phyloP scores from a whole-genome alignment of 2,113 vertebrate genomes.

The Psammodynastes pulverulentus region DNA sequence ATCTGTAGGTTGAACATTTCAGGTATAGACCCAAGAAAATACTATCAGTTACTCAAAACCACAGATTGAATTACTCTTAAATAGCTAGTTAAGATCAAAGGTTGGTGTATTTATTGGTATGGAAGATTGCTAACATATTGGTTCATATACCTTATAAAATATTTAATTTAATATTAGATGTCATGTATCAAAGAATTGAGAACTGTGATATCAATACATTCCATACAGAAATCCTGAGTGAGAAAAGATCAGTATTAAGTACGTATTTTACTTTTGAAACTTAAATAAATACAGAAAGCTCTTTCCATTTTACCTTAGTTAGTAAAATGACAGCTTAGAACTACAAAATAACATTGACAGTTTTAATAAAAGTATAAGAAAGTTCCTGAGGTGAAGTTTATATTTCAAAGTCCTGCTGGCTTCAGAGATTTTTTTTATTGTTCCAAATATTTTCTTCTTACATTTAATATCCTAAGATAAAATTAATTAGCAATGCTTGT shows the following conservation, averaged over 20 bases:
- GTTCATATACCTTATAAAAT: not conserved
- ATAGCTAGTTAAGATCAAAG: not conserved
- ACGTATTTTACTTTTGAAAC: constrained; percentile 38
- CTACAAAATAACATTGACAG: constrained; percentile 20
- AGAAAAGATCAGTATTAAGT: constrained; percentile 24
- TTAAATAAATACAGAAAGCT: constrained; percentile 26
- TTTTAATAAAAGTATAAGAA: constrained; percentile 22
- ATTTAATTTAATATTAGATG: not conserved
- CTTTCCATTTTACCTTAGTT: constrained; percentile 31
- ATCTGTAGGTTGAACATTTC: not conserved
- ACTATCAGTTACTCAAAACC: not conserved
- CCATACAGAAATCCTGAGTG: not conserved
- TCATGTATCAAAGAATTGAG: not conserved
- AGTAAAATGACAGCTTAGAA: constrained; percentile 22
- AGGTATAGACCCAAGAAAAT: not conserved
- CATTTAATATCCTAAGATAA: not conserved
- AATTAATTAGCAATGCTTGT: not conserved
- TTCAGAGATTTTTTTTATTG: not conserved
- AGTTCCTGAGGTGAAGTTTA: constrained; percentile 25
- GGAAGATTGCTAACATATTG: not conserved
- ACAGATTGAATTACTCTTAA: not conserved
- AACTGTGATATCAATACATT: not conserved
- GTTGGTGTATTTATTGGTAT: not conserved
- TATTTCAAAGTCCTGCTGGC: constrained; percentile 16
- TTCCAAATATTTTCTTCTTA: constrained; percentile 2